Base-by-base conservation (phyloP, 2,797 vertebrate species). In the Rhyacichthys aspro region DNA sequence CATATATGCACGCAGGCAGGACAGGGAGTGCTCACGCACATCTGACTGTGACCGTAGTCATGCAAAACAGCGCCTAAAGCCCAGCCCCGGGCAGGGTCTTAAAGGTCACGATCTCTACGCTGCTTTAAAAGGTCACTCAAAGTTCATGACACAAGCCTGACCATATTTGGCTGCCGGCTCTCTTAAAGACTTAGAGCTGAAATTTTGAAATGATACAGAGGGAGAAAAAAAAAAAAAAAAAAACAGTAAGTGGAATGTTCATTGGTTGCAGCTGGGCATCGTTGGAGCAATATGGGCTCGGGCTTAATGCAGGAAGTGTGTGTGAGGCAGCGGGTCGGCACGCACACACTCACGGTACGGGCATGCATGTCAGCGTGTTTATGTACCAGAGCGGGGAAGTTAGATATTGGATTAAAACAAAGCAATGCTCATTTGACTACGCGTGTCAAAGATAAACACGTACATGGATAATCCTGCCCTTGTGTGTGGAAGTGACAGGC, bases 231-330 rank as follows among this genome's bases (percentile, higher is more conserved):
- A 64, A 64, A 34, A 45, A 54, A 45, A 63, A 64, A 69, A 73
- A 74, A 71, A 67, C 65, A 71, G 49, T 19, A 86, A 78, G 74
- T 86, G 91, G 88, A 91, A 88, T 77, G 66, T 90, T 93, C 84
- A 89, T 93, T 83, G 84, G 92, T 85, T 92, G 72, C 92, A 94
- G 93, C 90, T 91, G 92, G 89, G 85, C 79, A 76, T 80, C 60
- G 57, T 83, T 72, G 88, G 73, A 62, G 78, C 86, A 89, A 90
- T 82, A 88, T 81, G 67, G 67, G 87, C 75, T 56, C 15, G 65
- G 75, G 78, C 77, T 89, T 85, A 80, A 82, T 76, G 82, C 81
- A 88, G 88, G 88, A 88, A 88, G 79, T 64, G 72, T 65, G 75
- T 71, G 66, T 67, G 63, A 1, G 16, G 3, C 15, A 36, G 42